Evolutionary conservation across 2,888 invertebrate species (phyloP).

Genomic region (Leptopilina drosophilae): DNA sequence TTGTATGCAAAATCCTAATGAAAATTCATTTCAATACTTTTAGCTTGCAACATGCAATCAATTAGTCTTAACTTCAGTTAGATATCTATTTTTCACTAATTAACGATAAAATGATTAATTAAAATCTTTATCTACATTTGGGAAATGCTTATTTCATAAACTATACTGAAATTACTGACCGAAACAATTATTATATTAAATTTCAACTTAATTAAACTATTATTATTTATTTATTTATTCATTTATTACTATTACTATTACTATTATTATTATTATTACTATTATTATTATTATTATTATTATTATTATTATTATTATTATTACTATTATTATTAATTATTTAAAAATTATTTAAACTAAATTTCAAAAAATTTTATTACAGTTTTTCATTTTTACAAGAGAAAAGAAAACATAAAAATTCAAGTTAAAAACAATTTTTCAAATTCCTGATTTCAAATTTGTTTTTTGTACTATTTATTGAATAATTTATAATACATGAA

Average conservation of each 20-base stretch:
- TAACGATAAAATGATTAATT: neutral
- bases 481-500: too few species aligned
- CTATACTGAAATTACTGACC: neutral
- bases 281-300: too few species aligned
- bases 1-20: slow-evolving; percentile 7
- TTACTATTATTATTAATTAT: too few species aligned
- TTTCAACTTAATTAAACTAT: neutral
- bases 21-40: neutral
- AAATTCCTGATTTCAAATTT: too few species aligned
- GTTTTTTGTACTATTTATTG: too few species aligned
- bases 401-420: neutral
- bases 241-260: too few species aligned
- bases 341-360: too few species aligned
- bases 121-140: neutral
- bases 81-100: neutral
- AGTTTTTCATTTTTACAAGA: too few species aligned
- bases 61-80: neutral
- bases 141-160: neutral
- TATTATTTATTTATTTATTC: too few species aligned
- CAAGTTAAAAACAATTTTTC: neutral
- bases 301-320: too few species aligned
- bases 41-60: slow-evolving; percentile 3
- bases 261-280: too few species aligned
- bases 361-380: too few species aligned
- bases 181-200: neutral